Evolutionary conservation across 2,797 vertebrate genomes (phyloP), one percentile per base, ranked within the genome.

Genomic region (Rhadinocentrus ornatus): DNA sequence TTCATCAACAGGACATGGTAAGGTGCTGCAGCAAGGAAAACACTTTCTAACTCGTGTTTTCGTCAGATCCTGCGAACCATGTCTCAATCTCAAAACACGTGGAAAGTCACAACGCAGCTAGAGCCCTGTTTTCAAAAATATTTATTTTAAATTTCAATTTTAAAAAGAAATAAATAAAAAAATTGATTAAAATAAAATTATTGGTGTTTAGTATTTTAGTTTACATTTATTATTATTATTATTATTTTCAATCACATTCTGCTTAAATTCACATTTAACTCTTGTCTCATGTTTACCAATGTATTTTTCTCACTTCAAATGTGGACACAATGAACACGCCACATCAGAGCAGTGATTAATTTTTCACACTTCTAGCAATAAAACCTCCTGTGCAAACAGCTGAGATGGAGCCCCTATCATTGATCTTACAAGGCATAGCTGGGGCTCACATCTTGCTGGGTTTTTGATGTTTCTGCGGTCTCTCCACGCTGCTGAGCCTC

Each of bases 401-500:
- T 83, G 81, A 87, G 76, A 78, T 70, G 50, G 76, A 82, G 83
- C 62, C 72, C 63, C 66, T 74, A 81, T 89, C 85, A 88, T 71
- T 92, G 90, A 90, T 91, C 89, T 91, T 73, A 62, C 69, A 60
- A 78, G 71, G 82, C 34, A 34, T 66, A 84, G 75, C 81, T 29
- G 20, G 16, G 66, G 83, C 87, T 77, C 75, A 55, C 56, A 81
- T 75, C 73, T 84, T 10, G 22, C 75, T 56, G 84, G 35, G 53
- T 80, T 87, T 90, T 87, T 88, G 80, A 92, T 92, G 90, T 90
- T 86, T 55, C 60, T 82, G 37, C 61, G n/a, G 46, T 62, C 79
- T 84, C 71, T 71, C 62, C 63, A 66, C 50, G 34, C 81, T 62
- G 58, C 70, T 39, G 72, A 72, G 55, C 72, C 63, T 64, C 62